A percentile compares a stretch with the other conserved stretches of the same genome.
phyloP scores from a whole-genome alignment of 2,113 vertebrate genomes.

The Gracilinanus agilis region DNA sequence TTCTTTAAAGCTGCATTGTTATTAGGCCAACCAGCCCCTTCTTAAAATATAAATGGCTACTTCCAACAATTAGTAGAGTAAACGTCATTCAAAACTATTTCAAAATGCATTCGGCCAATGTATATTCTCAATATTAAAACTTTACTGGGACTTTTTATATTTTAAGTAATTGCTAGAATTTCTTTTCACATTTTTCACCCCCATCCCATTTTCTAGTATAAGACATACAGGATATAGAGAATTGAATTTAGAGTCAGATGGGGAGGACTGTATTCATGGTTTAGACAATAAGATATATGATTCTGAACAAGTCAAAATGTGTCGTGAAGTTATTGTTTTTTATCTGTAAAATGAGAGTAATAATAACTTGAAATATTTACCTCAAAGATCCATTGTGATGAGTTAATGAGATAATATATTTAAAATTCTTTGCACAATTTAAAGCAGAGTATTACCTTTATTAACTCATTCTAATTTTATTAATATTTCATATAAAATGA shows the following conservation, averaged over 20 bases:
- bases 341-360: not conserved
- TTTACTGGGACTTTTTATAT: not conserved
- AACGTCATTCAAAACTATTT: not conserved
- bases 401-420: not conserved
- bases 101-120: not conserved
- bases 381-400: not conserved
- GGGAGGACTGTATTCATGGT: not conserved
- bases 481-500: not conserved
- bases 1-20: not conserved
- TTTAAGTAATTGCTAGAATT: not conserved
- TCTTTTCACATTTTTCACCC: no score
- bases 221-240: not conserved
- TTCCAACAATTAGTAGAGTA: not conserved
- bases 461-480: not conserved
- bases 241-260: not conserved
- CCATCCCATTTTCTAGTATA: not conserved
- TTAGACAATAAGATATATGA: not conserved
- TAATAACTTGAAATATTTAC: not conserved
- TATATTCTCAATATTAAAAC: not conserved
- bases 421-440: not conserved
- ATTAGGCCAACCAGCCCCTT: not conserved
- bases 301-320: not conserved
- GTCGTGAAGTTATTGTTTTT: not conserved
- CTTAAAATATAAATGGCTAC: not conserved
- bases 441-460: not conserved